These are phyloP conservation scores for Phrynocephalus vlangalii DNA, from an alignment of 2,797 vertebrate genomes.

Conservation along the genomic window DNA sequence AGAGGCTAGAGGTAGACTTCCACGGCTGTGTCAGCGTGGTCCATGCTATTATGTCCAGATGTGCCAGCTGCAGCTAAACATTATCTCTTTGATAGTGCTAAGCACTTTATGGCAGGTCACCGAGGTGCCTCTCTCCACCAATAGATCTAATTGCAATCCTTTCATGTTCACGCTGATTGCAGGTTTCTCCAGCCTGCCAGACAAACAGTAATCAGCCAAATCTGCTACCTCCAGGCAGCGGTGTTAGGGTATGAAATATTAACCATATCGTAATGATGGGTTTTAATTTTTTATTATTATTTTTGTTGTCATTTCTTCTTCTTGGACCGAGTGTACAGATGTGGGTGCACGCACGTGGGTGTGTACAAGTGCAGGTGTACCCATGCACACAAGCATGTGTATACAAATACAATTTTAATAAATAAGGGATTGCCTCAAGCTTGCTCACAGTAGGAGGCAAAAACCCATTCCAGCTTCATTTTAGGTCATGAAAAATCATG, in stretches of 20 bases:
- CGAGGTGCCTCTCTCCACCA: conserved; percentile 87
- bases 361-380: too few relatives aligned
- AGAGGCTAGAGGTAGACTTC: conserved; percentile 80
- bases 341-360: neutral
- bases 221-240: conserved; percentile 85
- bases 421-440: conserved; percentile 60
- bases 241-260: conserved; percentile 85
- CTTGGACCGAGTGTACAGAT: neutral
- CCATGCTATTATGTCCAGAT: conserved; percentile 82
- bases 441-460: conserved; percentile 61
- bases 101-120: conserved; percentile 88
- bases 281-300: conserved; percentile 33
- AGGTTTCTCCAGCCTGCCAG: conserved; percentile 91
- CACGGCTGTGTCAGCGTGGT: conserved; percentile 79
- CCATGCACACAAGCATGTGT: neutral
- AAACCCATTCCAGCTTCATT: conserved; percentile 77
- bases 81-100: conserved; percentile 87
- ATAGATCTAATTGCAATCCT: conserved; percentile 92
- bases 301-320: conserved; percentile 24
- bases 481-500: conserved; percentile 79
- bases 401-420: conserved; percentile 4
- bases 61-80: conserved; percentile 82
- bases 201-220: conserved; percentile 90
- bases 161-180: conserved; percentile 90
- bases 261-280: conserved; percentile 83